Conservation (phyloP, 2,888 invertebrate genomes). For the Stramonita haemastoma region DNA sequence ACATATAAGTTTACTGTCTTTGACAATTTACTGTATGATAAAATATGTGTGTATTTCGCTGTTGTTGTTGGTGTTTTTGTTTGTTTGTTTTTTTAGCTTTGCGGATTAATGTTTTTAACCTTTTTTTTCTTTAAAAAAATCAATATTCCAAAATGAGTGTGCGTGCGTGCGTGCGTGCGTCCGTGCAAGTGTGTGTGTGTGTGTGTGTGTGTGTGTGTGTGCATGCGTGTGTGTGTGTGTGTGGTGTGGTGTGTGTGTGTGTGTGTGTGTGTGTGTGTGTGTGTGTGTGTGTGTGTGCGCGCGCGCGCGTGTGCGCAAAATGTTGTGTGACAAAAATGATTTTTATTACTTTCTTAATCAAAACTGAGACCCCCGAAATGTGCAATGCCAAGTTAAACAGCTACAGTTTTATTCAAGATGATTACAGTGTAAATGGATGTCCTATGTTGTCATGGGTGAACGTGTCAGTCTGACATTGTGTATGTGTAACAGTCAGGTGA, state of each 20-base stretch:
- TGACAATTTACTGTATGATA: no score
- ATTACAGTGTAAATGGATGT: not conserved
- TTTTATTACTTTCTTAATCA: not conserved
- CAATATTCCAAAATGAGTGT: not conserved
- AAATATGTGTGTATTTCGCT: no score
- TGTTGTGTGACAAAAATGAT: no score
- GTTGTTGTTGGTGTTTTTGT: no score
- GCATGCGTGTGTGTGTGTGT: not conserved
- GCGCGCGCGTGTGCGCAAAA: no score
- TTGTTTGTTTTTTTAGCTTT: no score
- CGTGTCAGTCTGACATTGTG: not conserved
- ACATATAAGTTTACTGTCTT: no score
- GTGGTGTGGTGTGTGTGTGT: no score
- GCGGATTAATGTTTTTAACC: no score
- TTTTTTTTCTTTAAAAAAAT: no score
- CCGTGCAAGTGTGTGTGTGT: not conserved
- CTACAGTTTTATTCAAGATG: not conserved
- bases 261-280: not conserved
- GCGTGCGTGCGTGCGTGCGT: not conserved
- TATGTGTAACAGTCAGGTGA: not conserved
- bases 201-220: slow-evolving; percentile 6
- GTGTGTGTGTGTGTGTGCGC: not conserved
- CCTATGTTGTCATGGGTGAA: not conserved
- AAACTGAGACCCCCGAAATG: not conserved
- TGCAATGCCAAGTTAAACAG: not conserved